Base-by-base conservation (phyloP, 2,113 vertebrate genomes). In the Tetraodon nigroviridis region DNA sequence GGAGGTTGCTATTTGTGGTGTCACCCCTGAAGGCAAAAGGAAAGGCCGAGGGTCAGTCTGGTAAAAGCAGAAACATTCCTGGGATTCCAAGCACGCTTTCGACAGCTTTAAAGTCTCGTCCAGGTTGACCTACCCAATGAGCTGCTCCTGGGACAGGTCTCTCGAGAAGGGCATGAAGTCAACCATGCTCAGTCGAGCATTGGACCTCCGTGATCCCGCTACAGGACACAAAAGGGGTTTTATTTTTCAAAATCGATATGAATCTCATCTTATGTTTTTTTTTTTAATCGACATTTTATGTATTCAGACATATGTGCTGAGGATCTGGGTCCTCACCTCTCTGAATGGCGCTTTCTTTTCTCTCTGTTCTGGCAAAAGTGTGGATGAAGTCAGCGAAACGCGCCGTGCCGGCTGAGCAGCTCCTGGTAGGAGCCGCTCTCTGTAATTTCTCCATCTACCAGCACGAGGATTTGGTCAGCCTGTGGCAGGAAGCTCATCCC, bases 361-460 rank as follows among this genome's bases (percentile, higher is more conserved):
- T 79, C 29, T 92, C 90, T 0, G 85, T 83, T 58, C 50, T 89
- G 15, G 89, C 90, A 3, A 92, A 92, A 5, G 86, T 88, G 55
- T 82, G 89, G 58, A 99, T 91, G 71, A 98, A 96, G 37, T 93
- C 90, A 51, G 90, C 90, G 72, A 99, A 95, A 27, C n/a, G 90
- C 87, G 0, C 94, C 94, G 0, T 95, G 91, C 65, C 86, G 92
- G 49, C 85, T 76, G 22, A 96, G 79, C 50, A 99, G 92, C 81
- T 97, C 94, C 78, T 92, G 86, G 68, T 94, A 98, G 27, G 94
- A 94, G 46, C 97, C 97, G 0, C 81, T 90, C 83, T 99, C 97
- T 18, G 92, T 90, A 72, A 99, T 90, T 45, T 76, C 84, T 45
- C 97, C 97, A 15, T 95, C 88, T 20, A 81, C 89, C 73, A 99